Base-by-base conservation (phyloP, 2,113 vertebrate species). In the Boleophthalmus pectinirostris region DNA sequence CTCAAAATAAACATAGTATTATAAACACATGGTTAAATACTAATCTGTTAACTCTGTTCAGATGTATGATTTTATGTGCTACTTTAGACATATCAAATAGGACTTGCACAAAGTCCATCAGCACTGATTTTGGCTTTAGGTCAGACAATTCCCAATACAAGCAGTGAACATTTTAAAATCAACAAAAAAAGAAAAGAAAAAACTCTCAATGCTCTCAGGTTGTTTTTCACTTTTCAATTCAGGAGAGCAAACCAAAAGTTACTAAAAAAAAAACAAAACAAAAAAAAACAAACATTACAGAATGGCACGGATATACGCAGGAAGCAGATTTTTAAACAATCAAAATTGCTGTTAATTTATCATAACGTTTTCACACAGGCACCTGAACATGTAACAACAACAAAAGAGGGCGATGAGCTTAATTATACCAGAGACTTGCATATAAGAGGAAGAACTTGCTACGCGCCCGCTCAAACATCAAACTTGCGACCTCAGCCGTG, bases 371-470 rank as follows among this genome's bases (percentile, higher is more conserved):
- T 66, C 82, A 87, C 82, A 87, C 90, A 91, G 90, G 90, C 90
- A 92, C 91, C 89, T 88, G 77, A 81, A 91, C 79, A 80, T 83
- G 73, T 87, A 79, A 84, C 75, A 78, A 84, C 75, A 78, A 80
- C 49, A 74, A 11, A 15, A 57, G n/a, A 29, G 56, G 24, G 12
- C 43, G 6, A 66, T 66, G 5, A 20, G 45, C n/a, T 61, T 58
- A 79, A 81, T 72, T 78, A 79, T 77, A 74, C 21, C 70, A 82
- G 74, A 75, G 84, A 83, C 83, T 92, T 92, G 90, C 92, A 92
- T 93, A 92, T 90, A 83, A 87, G 75, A 86, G 79, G 82, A 89
- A 89, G 79, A 90, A 85, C 70, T 82, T 11, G n/a, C 81, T 82
- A 82, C 25, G 68, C 79, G 72, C 83, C 70, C 77, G 75, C 67